These are phyloP conservation scores for Drosophila nannoptera DNA, from an alignment of 1,140 invertebrate species.

Conservation along the genomic window DNA sequence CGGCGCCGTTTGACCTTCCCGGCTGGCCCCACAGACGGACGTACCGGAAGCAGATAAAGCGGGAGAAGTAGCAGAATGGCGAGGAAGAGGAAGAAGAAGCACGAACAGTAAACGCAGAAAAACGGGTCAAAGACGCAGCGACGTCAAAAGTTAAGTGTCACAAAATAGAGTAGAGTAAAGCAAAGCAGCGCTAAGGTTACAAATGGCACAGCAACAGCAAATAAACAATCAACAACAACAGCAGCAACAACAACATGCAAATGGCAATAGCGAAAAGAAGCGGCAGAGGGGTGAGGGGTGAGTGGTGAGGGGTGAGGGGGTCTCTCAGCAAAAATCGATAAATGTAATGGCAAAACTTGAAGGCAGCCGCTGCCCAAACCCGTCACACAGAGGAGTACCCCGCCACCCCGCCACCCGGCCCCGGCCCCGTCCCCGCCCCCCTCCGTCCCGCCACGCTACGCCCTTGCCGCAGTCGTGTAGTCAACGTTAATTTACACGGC, in stretches of 20 bases:
- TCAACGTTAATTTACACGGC: conserved; percentile 70
- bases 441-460: neutral
- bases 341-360: conserved; percentile 66
- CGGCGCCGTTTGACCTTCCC: conserved; percentile 36
- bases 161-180: conserved; percentile 64
- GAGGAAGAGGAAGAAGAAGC: conserved; percentile 22
- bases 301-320: too few relatives aligned
- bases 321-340: conserved; percentile 59
- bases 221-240: conserved; percentile 34
- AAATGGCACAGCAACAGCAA: conserved; percentile 29
- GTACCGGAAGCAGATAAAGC: neutral
- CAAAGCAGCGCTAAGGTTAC: conserved; percentile 40
- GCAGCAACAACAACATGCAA: conserved; percentile 34
- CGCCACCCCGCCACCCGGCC: too few relatives aligned
- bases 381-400: conserved; percentile 9
- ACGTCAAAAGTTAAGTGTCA: conserved; percentile 73
- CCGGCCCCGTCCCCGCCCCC: conserved; percentile 1
- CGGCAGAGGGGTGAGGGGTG: neutral
- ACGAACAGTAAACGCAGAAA: conserved; percentile 30
- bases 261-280: conserved; percentile 28
- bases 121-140: conserved; percentile 65
- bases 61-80: neutral
- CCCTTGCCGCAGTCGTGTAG: conserved; percentile 28
- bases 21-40: neutral
- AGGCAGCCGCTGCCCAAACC: conserved; percentile 31